Evolutionary conservation across 2,797 vertebrate species (phyloP), one percentile per base, ranked within the genome.

Genomic region (Aeoliscus strigatus): DNA sequence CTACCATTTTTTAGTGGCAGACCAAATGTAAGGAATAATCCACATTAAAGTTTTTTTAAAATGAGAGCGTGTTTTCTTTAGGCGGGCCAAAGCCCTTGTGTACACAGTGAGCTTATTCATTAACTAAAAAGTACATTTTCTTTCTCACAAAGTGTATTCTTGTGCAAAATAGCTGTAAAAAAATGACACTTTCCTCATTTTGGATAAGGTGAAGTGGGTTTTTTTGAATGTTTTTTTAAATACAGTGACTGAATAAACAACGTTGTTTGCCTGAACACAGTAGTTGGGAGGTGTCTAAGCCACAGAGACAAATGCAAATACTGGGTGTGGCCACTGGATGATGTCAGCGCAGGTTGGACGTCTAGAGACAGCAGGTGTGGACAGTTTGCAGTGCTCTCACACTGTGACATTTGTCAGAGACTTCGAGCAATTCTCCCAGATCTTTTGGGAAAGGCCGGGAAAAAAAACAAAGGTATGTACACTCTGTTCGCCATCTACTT

Each of bases 281-380:
- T n/a, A n/a, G n/a, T n/a, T n/a, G n/a, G 56, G 32, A 39, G 13
- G 39, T 67, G 15, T 27, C 42, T 39, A 17, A 5, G 21, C 35
- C 37, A 38, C 40, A 68, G 54, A 66, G 45, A 51, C 37, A 9
- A 39, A 56, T 65, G 49, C 38, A 72, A 78, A 77, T 32, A 21
- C 45, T 36, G 70, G 84, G 83, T 23, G 77, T 46, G 58, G 79
- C 70, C 33, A 14, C n/a, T n/a, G 18, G 50, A 23, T 48, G 35
- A 42, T 44, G 23, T 35, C 37, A 69, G 9, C 21, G 12, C 47
- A 60, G 62, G 61, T 49, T 38, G 13, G 33, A 38, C 14, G 17
- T 5, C 10, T 25, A 27, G 24, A 29, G 13, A 18, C 29, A 51
- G 26, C 72, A 83, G 79, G 82, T 81, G 75, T 58, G 17, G 15